These are phyloP conservation scores for Drosophila antonietae DNA, from an alignment of 2,888 invertebrate species.

Conservation along the genomic window DNA sequence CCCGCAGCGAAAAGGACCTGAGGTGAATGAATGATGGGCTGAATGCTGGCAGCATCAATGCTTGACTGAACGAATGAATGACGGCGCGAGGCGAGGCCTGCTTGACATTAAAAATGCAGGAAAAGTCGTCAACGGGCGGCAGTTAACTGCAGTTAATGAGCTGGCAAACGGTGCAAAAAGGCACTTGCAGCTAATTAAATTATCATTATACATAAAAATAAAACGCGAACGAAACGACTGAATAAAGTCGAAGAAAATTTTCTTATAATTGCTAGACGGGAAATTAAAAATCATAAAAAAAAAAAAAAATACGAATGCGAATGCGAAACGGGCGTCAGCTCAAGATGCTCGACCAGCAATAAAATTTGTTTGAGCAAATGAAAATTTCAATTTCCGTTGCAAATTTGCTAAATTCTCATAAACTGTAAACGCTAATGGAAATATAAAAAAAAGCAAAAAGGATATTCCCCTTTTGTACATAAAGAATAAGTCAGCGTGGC, in stretches of 20 bases:
- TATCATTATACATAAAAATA: conserved; percentile 59
- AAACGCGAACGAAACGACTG: background rate
- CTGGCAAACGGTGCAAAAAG: conserved; percentile 48
- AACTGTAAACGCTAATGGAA: conserved; percentile 25
- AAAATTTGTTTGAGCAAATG: conserved; percentile 33
- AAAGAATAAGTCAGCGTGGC: conserved; percentile 22
- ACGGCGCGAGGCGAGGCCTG: background rate
- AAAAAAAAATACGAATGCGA: conserved; percentile 45
- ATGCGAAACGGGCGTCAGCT: conserved; percentile 4
- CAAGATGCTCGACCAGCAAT: background rate
- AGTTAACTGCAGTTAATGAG: conserved; percentile 77
- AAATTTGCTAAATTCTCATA: conserved; percentile 17
- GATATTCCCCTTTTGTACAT: conserved; percentile 29
- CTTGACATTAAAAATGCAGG: conserved; percentile 65
- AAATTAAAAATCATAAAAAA: conserved; percentile 52
- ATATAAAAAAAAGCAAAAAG: background rate
- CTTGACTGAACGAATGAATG: background rate
- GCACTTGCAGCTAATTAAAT: conserved; percentile 77
- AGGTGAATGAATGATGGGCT: conserved; percentile 16
- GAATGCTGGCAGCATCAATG: background rate
- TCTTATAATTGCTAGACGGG: conserved; percentile 65
- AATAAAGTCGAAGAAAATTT: conserved; percentile 52
- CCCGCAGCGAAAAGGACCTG: conserved; percentile 1
- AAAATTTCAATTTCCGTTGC: conserved; percentile 73
- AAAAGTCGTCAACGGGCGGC: conserved; percentile 46